Conservation (phyloP, 2,797 vertebrate species). For the Falco naumanni region DNA sequence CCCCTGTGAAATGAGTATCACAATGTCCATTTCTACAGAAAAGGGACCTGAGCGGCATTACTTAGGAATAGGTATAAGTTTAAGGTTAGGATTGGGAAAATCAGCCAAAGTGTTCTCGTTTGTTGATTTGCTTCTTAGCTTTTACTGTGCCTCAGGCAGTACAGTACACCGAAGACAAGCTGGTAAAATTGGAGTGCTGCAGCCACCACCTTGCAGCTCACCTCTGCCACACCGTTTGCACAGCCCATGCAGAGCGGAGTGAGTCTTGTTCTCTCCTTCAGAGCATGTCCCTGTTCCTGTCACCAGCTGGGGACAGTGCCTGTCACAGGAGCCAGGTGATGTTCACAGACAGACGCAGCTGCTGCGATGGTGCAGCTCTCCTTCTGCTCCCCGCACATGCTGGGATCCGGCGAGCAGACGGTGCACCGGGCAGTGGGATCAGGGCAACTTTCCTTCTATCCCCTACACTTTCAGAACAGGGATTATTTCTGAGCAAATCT, state of each 20-base stretch:
- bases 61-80: background rate
- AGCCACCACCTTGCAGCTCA: background rate
- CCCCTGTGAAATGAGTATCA: background rate
- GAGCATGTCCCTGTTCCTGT: background rate
- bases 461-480: background rate
- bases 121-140: background rate
- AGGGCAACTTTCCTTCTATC: background rate
- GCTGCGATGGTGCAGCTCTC: background rate
- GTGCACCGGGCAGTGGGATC: background rate
- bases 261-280: background rate
- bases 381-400: background rate
- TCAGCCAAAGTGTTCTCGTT: background rate
- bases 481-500: background rate
- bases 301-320: background rate
- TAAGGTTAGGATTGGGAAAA: background rate
- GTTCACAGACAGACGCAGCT: background rate
- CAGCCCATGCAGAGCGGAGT: background rate
- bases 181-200: background rate
- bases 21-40: background rate
- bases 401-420: background rate
- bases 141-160: fast-evolving
- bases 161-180: fast-evolving
- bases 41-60: background rate
- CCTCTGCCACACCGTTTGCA: background rate
- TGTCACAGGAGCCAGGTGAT: background rate